These are phyloP conservation scores for Sceloporus tristichus DNA, from an alignment of 2,113 vertebrate species.

Conservation along the genomic window DNA sequence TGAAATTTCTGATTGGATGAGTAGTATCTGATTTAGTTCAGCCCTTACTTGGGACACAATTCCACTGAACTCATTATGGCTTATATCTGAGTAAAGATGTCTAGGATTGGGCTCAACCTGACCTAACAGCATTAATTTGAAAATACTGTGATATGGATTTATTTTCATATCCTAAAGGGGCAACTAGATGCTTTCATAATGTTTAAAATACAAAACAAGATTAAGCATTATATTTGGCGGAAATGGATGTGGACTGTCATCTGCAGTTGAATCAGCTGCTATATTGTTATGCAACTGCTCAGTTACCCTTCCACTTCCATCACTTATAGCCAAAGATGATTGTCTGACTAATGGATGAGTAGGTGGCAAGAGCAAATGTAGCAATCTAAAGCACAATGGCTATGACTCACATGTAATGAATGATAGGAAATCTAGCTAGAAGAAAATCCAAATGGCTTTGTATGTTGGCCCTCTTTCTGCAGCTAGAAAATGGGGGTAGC, in stretches of 20 bases:
- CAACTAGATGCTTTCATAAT: neutral
- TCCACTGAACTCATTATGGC: neutral
- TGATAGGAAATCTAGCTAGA: neutral
- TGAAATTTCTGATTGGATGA: neutral
- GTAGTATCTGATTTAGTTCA: neutral
- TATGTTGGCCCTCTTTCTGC: neutral
- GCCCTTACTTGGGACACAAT: neutral
- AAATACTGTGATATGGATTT: neutral
- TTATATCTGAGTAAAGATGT: neutral
- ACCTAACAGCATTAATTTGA: neutral
- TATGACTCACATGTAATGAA: slow-evolving; percentile 3
- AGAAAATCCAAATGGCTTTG: neutral
- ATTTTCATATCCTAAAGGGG: neutral
- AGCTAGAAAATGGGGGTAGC: neutral
- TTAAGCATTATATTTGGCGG: slow-evolving; percentile 15
- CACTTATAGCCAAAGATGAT: slow-evolving; percentile 24
- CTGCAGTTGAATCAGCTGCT: neutral
- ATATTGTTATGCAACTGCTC: neutral
- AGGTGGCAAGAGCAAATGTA: slow-evolving; percentile 23
- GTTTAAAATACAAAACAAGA: neutral
- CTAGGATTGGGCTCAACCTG: neutral
- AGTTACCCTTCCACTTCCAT: slow-evolving; percentile 19
- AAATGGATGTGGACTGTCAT: neutral
- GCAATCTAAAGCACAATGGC: slow-evolving; percentile 1
- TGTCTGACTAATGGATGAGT: slow-evolving; percentile 25